A percentile compares a stretch with the other conserved stretches of the same genome.
Conservation (phyloP, 2,797 vertebrate genomes). For the Cynopterus sphinx region DNA sequence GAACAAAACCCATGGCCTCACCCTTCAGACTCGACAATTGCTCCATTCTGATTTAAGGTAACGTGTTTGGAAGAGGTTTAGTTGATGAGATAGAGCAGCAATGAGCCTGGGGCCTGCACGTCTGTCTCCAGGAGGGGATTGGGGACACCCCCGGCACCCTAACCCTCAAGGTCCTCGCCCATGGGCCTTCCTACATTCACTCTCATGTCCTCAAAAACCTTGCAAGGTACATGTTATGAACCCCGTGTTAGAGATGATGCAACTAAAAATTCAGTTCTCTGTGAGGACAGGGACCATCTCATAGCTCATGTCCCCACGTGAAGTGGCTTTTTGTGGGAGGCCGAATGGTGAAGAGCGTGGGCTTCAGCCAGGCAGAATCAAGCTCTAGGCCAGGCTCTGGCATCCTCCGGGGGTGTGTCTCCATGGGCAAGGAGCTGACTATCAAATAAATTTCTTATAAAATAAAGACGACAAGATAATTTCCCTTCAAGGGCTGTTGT, state of each 20-base stretch:
- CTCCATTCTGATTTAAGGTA: background rate
- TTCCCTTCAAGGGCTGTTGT: background rate
- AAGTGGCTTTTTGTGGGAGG: background rate
- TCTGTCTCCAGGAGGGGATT: background rate
- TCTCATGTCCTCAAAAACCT: background rate
- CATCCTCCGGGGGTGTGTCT: background rate
- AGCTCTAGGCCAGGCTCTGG: no score
- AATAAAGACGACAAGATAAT: background rate
- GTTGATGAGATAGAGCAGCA: background rate
- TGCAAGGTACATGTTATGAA: background rate
- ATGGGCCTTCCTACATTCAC: background rate
- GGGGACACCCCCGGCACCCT: no score
- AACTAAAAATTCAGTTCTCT: background rate
- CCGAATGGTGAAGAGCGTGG: fast-evolving
- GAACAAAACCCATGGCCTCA: background rate
- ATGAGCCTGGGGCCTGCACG: no score
- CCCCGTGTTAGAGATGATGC: background rate
- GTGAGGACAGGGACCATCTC: background rate
- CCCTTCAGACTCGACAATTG: background rate
- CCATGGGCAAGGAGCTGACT: background rate
- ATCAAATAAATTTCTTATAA: background rate
- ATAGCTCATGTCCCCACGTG: fast-evolving
- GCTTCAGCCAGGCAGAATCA: background rate
- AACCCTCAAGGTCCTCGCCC: background rate
- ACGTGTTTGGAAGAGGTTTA: background rate